Evolutionary conservation across 1,140 invertebrate genomes (phyloP).

Genomic region (Chionoecetes opilio): DNA sequence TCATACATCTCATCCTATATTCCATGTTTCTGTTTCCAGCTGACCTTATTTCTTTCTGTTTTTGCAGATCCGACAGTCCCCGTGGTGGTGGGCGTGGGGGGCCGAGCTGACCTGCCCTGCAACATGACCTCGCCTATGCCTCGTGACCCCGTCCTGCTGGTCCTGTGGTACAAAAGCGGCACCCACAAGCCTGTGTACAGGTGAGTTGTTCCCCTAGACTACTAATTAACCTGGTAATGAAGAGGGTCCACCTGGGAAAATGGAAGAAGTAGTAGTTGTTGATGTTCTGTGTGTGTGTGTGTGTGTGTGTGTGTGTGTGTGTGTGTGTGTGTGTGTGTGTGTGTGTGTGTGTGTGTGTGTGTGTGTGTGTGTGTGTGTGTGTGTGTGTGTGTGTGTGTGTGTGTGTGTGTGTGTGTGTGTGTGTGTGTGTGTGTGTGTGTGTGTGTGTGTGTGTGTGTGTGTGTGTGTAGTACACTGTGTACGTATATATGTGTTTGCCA

Average conservation of each 20-base stretch:
- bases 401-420: too few relatives aligned
- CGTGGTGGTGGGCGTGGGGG: constrained; percentile 90
- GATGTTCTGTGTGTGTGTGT: too few relatives aligned
- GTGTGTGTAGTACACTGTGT: too few relatives aligned
- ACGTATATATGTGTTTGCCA: too few relatives aligned
- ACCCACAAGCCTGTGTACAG: constrained; percentile 61
- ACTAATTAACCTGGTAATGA: not conserved
- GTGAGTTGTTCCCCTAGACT: not conserved
- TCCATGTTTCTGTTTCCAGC: not conserved
- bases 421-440: too few relatives aligned
- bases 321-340: too few relatives aligned
- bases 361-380: too few relatives aligned
- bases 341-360: too few relatives aligned
- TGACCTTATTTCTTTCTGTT: not conserved
- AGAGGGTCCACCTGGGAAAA: not conserved
- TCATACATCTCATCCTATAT: not conserved
- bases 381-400: too few relatives aligned
- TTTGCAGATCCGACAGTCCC: constrained; percentile 85
- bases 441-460: too few relatives aligned
- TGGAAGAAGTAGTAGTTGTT: too few relatives aligned
- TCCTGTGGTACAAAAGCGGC: constrained; percentile 67
- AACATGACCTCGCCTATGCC: constrained; percentile 90
- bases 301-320: too few relatives aligned
- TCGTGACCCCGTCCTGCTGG: constrained; percentile 85
- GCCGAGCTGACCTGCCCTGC: constrained; percentile 90